Evolutionary conservation across 2,888 invertebrate genomes (phyloP), one percentile per base, ranked within the genome.

Genomic region (Miltochrista miniata): DNA sequence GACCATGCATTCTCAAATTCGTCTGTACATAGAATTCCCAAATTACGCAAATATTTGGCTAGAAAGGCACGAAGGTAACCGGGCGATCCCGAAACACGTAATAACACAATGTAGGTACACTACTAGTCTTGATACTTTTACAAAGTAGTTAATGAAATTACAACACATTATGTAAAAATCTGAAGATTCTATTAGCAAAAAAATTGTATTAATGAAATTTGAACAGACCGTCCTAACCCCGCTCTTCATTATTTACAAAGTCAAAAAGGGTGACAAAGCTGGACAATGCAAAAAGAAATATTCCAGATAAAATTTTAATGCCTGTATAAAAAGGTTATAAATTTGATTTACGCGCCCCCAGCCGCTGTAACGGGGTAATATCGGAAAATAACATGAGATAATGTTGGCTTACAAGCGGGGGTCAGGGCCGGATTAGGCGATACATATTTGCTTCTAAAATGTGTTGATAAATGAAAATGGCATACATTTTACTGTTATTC

Each of bases 281-380:
- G 90, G 88, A 87, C 89, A 87, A 82, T 81, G 81, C 73, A 81
- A 79, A 87, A 84, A 87, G 84, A 89, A 90, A 88, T 87, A 84
- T 81, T 77, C 65, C 83, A 84, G 90, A 90, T 91, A 91, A 91
- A 89, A 90, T 85, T 88, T 88, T 89, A 89, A 90, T 90, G 86
- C 83, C 77, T 81, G 85, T 86, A 90, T 91, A 90, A 90, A 91
- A 90, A 82, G 84, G 86, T 85, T 72, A 90, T 91, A 90, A 91
- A 90, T 89, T 89, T 90, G 91, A 91, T 91, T 90, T 90, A 90
- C 84, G 88, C 70, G 76, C 75, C 83, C 83, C 79, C 72, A 73
- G 70, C 72, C 84, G 83, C 82, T 80, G 81, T 84, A 87, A 87
- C 79, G 83, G 88, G 87, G 90, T 90, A 88, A 90, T 90, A 89